phyloP scores from a whole-genome alignment of 1,140 invertebrate species.

The Myzus persicae region DNA sequence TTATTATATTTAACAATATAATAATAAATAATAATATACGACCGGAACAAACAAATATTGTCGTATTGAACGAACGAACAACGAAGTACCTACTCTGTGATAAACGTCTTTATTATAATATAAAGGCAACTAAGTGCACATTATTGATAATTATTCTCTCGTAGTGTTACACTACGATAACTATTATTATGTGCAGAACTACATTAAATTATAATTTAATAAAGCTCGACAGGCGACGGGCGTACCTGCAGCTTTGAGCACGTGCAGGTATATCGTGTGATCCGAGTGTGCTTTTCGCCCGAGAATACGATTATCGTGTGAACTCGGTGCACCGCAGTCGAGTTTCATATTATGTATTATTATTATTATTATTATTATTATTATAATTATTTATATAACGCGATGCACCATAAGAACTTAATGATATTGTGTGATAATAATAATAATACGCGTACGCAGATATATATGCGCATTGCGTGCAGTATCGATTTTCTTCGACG shows the following conservation, averaged over 20 bases:
- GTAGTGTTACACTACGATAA: too few species aligned
- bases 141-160: too few species aligned
- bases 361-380: too few species aligned
- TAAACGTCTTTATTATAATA: background rate
- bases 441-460: background rate
- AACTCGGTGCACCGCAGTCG: background rate
- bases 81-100: too few species aligned
- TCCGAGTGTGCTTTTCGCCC: background rate
- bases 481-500: background rate
- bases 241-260: too few species aligned
- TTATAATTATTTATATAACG: background rate
- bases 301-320: slow-evolving; percentile 4
- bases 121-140: background rate
- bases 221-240: background rate
- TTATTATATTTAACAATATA: too few species aligned
- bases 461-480: background rate
- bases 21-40: background rate
- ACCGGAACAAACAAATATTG: background rate
- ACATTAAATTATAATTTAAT: background rate
- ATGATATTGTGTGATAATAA: too few species aligned
- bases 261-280: background rate
- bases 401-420: too few species aligned
- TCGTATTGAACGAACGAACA: background rate
- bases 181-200: background rate
- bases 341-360: background rate